Evolutionary conservation across 2,797 vertebrate species (phyloP).

Genomic region (Macrochelys suwanniensis): DNA sequence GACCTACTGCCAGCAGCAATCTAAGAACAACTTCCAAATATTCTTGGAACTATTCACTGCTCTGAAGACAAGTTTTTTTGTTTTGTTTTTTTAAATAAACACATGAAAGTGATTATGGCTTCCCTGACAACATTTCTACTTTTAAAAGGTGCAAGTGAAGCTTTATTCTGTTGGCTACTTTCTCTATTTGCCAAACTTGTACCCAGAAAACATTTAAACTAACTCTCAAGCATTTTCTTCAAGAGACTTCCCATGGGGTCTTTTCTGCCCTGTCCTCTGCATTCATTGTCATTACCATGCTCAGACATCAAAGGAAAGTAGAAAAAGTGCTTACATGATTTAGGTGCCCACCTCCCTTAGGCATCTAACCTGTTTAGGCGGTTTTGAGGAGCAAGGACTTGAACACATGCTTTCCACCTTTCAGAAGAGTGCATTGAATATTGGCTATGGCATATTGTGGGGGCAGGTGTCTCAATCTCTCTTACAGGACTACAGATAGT

Average conservation of each 20-base stretch:
- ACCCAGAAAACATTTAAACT: not conserved
- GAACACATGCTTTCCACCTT: not conserved
- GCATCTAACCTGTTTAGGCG: not conserved
- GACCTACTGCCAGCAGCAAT: not conserved
- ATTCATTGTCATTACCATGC: not conserved
- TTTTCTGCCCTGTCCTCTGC: not conserved
- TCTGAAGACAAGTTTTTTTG: not conserved
- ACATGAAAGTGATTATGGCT: not conserved
- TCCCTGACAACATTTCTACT: not conserved
- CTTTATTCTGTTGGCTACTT: not conserved
- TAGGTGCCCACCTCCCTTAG: not conserved
- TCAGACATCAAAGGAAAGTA: not conserved
- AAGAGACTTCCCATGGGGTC: not conserved
- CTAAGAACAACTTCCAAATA: slow-evolving; percentile 13
- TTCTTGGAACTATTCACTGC: not conserved
- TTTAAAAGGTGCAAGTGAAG: not conserved
- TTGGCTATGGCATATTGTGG: not conserved
- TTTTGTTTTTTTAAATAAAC: not conserved
- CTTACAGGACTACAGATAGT: too few species aligned
- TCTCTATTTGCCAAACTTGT: not conserved
- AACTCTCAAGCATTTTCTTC: not conserved
- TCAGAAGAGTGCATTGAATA: not conserved
- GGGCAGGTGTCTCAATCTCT: too few species aligned
- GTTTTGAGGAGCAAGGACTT: not conserved
- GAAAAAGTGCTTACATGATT: not conserved